Conservation (phyloP, 2,797 vertebrate species). For the Cygnus olor region DNA sequence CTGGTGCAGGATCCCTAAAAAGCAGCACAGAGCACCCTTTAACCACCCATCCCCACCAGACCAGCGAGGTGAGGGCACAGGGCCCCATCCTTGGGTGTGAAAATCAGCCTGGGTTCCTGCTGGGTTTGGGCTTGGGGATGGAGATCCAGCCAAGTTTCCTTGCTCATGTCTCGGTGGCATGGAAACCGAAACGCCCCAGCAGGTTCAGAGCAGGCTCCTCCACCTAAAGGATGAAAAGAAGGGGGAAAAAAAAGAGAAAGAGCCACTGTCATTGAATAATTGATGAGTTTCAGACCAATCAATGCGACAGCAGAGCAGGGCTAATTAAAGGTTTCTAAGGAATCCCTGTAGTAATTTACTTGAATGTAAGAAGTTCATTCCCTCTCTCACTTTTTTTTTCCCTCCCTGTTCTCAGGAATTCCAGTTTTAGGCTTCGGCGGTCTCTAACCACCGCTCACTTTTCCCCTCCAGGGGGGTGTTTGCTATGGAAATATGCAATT, state of each 20-base stretch:
- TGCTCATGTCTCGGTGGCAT: neutral
- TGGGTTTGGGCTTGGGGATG: neutral
- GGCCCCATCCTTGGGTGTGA: fast-evolving
- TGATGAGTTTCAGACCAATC: conserved; percentile 93
- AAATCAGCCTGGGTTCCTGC: fast-evolving
- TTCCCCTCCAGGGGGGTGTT: conserved; percentile 84
- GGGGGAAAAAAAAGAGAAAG: conserved; percentile 1
- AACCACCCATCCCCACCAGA: fast-evolving
- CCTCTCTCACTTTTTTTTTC: conserved; percentile 71
- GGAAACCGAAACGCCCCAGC: conserved; percentile 62
- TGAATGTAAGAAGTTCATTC: conserved; percentile 86
- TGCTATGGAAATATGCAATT: conserved; percentile 94
- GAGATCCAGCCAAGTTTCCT: neutral
- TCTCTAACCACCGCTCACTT: conserved; percentile 84
- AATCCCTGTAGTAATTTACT: conserved; percentile 92
- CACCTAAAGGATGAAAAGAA: conserved; percentile 78
- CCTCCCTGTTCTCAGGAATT: conserved; percentile 89
- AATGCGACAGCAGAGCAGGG: conserved; percentile 88
- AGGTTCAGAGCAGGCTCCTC: conserved; percentile 58
- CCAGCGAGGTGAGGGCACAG: neutral
- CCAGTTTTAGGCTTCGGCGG: conserved; percentile 92
- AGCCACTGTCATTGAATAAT: conserved; percentile 88
- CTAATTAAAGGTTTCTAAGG: conserved; percentile 97
- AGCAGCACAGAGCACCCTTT: neutral
- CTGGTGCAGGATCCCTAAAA: neutral